Base-by-base conservation (phyloP, 1,140 invertebrate genomes). In the Brachionus manjavacas region DNA sequence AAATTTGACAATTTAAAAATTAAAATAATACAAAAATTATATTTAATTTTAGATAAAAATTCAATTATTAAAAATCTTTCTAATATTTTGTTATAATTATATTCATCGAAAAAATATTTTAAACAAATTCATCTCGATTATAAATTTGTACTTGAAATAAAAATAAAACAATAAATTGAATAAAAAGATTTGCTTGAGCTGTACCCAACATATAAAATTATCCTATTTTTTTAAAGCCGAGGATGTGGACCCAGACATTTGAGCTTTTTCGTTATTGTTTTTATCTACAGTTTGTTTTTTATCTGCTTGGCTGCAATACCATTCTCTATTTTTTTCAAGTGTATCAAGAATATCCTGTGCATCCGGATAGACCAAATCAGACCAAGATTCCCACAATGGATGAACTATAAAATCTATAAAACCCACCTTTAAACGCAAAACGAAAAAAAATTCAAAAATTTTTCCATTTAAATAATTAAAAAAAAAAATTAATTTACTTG, bases 341-440 rank as follows among this genome's bases (percentile, higher is more conserved):
- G 94, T 97, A 89, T 99, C 96, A 66, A 99, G 91, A 86, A 99
- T 99, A 74, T 97, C 94, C 90, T 98, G 96, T 9, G 96, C 97
- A 88, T 99, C 96, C 0, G 97, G 97, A 90, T 98, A 95, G 2
- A 99, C 97, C 39, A 99, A 91, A 89, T 99, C 97, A 11, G 96
- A 96, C 97, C 97, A 99, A 3, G 97, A 99, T 89, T 99, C 97
- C 95, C 96, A 99, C 20, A 99, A 90, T 7, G 97, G 97, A 91
- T 99, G 97, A 3, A 98, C 68, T 87, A 99, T 99, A 89, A 98
- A 99, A 90, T 99, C 96, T 87, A 99, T 99, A 88, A 99, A 99
- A 85, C 97, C 96, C 87, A 99, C 96, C 92, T 95, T 90, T 55
- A 87, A 87, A 85, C 70, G 64, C 80, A 85, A 25, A 14, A 2